A percentile compares a stretch with the other conserved stretches of the same genome.
Conservation (phyloP, 30 jellyfish, hydroid and myxozoan genomes). For the Pelagia noctiluca region DNA sequence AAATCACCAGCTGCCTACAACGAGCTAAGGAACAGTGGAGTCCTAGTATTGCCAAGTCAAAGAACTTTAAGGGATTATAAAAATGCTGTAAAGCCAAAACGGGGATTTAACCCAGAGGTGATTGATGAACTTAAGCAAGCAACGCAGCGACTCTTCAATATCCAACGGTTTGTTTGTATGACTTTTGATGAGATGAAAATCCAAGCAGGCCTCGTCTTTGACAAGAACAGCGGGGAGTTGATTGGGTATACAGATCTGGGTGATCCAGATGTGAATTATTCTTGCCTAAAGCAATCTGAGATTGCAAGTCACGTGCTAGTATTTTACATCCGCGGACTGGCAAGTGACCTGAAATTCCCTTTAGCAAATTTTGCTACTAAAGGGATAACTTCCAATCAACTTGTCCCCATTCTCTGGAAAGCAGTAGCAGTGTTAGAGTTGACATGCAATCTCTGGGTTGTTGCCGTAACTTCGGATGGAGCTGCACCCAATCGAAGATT, state of each 20-base stretch:
- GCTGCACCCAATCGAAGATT: constrained; percentile 72
- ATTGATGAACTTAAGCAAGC: constrained; percentile 7
- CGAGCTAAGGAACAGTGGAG: too few species aligned
- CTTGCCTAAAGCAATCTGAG: constrained; percentile 12
- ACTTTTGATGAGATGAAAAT: constrained; percentile 34
- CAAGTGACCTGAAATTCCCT: constrained; percentile 19
- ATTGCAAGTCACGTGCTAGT: constrained; percentile 69
- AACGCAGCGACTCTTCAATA: background rate
- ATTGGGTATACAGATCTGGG: constrained; percentile 74
- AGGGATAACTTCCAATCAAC: constrained; percentile 50
- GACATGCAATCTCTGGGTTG: constrained; percentile 21
- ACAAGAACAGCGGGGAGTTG: constrained; percentile 59
- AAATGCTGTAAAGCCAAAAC: constrained; percentile 11
- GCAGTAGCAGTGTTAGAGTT: constrained; percentile 31
- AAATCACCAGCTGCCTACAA: constrained; percentile 45
- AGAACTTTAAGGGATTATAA: constrained; percentile 28
- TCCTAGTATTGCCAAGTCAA: too few species aligned
- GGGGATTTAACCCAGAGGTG: constrained; percentile 30
- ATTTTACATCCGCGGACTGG: constrained; percentile 36
- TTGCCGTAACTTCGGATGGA: constrained; percentile 63
- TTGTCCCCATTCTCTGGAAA: constrained; percentile 57
- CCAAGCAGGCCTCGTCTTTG: constrained; percentile 52
- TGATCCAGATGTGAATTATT: constrained; percentile 56
- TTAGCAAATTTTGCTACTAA: constrained; percentile 63
- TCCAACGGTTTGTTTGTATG: constrained; percentile 25